A percentile compares a stretch with the other conserved stretches of the same genome.
Conservation (phyloP, 2,888 invertebrate species). For the Ganaspis brasiliensis region DNA sequence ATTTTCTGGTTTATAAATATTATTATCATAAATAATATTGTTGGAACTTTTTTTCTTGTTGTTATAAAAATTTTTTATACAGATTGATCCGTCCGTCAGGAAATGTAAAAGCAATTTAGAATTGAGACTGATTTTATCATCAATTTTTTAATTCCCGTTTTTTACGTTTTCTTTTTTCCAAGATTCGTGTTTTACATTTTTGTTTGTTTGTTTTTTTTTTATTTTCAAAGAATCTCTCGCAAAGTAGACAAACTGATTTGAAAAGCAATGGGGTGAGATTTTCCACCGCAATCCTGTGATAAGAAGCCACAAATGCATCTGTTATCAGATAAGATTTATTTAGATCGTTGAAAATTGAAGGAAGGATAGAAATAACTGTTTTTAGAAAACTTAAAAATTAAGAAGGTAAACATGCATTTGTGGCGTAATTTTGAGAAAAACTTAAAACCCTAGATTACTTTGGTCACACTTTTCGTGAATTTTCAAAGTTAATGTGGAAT, state of each 20-base stretch:
- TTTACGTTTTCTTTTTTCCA: no score
- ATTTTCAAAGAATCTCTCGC: slow-evolving; percentile 1
- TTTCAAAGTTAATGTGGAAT: slow-evolving; percentile 9
- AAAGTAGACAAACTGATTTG: no score
- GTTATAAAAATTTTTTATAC: slow-evolving; percentile 25
- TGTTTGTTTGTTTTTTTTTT: not conserved
- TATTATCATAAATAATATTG: no score
- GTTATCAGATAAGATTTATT: slow-evolving; percentile 24
- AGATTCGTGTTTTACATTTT: not conserved
- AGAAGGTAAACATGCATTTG: slow-evolving; percentile 30
- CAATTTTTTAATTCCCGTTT: not conserved
- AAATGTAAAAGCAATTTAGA: slow-evolving; percentile 42
- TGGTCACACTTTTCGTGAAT: slow-evolving; percentile 24
- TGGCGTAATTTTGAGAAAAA: slow-evolving; percentile 42
- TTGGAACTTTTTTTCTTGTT: no score
- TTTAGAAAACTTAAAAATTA: slow-evolving; percentile 31
- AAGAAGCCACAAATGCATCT: slow-evolving; percentile 30
- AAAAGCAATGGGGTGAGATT: slow-evolving; percentile 8
- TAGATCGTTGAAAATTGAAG: slow-evolving; percentile 9
- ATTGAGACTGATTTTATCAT: slow-evolving; percentile 22
- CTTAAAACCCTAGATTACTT: slow-evolving; percentile 40
- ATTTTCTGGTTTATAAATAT: no score
- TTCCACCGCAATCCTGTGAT: slow-evolving; percentile 42
- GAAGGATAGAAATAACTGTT: slow-evolving; percentile 6
- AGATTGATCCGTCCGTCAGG: slow-evolving; percentile 44